These are phyloP conservation scores for Catostylus mosaicus DNA, from an alignment of 30 jellyfish, hydroid and myxozoan genomes.

Conservation along the genomic window DNA sequence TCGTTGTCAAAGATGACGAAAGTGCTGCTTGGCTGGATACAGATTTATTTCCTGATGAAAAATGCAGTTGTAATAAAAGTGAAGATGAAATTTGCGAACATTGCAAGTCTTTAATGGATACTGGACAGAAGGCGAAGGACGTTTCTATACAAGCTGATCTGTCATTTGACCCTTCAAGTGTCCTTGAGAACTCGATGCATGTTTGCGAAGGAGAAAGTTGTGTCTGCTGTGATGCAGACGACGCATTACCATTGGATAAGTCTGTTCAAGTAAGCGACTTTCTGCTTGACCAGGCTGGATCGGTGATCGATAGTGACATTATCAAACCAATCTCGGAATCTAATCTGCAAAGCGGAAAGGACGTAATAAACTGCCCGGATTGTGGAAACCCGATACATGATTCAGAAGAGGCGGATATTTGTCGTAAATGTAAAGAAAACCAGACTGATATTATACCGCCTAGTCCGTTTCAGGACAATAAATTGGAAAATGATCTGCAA, in stretches of 20 bases:
- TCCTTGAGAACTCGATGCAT: conserved; percentile 39
- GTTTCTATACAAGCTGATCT: conserved; percentile 57
- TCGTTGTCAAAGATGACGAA: conserved; percentile 49
- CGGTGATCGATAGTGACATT: conserved; percentile 12
- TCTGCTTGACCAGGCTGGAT: conserved; percentile 23
- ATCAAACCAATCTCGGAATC: conserved; percentile 37
- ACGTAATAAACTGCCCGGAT: conserved; percentile 35
- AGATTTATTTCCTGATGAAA: conserved; percentile 39
- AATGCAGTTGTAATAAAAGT: conserved; percentile 28
- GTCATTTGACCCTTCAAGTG: background rate
- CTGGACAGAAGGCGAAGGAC: background rate
- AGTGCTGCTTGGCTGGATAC: conserved; percentile 57
- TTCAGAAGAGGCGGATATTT: conserved; percentile 10
- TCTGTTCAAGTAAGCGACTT: conserved; percentile 73
- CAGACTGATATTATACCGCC: conserved; percentile 7
- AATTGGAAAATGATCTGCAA: conserved; percentile 18
- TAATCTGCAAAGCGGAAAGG: conserved; percentile 20
- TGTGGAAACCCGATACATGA: conserved; percentile 39
- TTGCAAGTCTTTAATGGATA: background rate
- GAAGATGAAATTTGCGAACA: conserved; percentile 3
- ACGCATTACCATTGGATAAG: conserved; percentile 43
- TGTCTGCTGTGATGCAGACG: conserved; percentile 55
- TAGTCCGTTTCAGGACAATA: conserved; percentile 14
- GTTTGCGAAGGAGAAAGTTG: conserved; percentile 68
- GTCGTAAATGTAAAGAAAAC: conserved; percentile 27